Percentiles rank a stretch among this genome's conserved stretches.
Evolutionary conservation across 2,113 vertebrate genomes (phyloP).

Genomic region (Camarhynchus parvulus): DNA sequence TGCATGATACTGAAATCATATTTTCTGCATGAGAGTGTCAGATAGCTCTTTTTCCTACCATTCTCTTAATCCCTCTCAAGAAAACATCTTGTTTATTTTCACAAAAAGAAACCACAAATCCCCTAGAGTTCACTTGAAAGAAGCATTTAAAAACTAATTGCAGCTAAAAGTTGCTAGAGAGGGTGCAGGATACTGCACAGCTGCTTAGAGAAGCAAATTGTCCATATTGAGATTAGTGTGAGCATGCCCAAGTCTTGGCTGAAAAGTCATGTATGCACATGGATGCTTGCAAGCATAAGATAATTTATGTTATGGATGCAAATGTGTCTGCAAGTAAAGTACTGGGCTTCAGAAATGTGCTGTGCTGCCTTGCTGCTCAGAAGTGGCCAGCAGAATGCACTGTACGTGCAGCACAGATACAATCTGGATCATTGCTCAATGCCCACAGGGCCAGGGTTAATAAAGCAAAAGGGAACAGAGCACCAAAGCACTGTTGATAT

Average conservation of each 20-base stretch:
- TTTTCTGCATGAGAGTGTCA: not conserved
- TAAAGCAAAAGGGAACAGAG: constrained; percentile 51
- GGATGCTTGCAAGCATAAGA: not conserved
- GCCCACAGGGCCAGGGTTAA: constrained; percentile 28
- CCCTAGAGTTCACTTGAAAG: not conserved
- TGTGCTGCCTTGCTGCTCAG: not conserved
- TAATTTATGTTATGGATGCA: not conserved
- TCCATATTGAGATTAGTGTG: not conserved
- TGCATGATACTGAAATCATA: not conserved
- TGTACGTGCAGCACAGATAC: not conserved
- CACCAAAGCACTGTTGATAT: constrained; percentile 28
- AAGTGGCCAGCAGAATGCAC: constrained; percentile 33
- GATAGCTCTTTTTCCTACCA: not conserved
- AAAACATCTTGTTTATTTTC: not conserved
- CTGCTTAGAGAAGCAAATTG: not conserved
- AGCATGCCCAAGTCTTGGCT: not conserved
- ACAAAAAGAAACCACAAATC: not conserved
- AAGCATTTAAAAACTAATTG: not conserved
- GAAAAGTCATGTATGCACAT: not conserved
- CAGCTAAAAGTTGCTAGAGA: not conserved
- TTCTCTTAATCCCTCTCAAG: not conserved
- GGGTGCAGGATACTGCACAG: not conserved
- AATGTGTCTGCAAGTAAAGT: not conserved
- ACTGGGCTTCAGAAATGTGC: not conserved
- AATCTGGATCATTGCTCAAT: constrained; percentile 35